These are phyloP conservation scores for Podarcis cretensis DNA, from an alignment of 2,113 vertebrate species.

Conservation along the genomic window DNA sequence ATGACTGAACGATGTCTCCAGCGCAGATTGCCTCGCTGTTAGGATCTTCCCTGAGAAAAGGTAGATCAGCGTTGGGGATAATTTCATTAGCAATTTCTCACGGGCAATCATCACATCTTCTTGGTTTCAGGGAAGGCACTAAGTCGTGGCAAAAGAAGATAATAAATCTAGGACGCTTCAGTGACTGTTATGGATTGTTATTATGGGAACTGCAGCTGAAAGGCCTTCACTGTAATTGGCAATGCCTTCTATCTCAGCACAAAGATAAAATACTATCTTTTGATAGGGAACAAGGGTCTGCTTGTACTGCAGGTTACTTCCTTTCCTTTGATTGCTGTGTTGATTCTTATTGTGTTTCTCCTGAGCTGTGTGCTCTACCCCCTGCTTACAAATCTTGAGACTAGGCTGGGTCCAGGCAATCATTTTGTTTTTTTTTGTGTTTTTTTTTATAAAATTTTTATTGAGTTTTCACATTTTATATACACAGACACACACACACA, in stretches of 20 bases:
- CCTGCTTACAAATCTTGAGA: slow-evolving; percentile 7
- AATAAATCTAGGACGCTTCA: neutral
- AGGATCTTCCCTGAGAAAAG: neutral
- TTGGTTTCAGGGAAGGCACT: neutral
- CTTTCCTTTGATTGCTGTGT: neutral
- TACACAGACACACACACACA: too few species aligned
- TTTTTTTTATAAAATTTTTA: too few species aligned
- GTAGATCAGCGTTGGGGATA: neutral
- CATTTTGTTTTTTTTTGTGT: too few species aligned
- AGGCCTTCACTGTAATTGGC: neutral
- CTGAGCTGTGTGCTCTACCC: neutral
- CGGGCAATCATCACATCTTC: neutral
- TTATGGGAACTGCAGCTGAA: neutral
- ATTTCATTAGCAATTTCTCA: slow-evolving; percentile 4
- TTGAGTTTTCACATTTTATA: too few species aligned
- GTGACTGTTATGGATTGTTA: neutral
- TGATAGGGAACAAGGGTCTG: neutral
- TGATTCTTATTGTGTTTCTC: neutral
- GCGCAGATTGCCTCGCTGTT: neutral
- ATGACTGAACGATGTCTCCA: neutral
- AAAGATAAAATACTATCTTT: neutral
- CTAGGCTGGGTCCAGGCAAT: neutral
- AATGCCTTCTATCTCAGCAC: neutral
- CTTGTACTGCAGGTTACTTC: neutral
- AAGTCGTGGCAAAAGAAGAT: neutral